Conservation (phyloP, 2,888 invertebrate genomes). For the Anthoptus insignis region DNA sequence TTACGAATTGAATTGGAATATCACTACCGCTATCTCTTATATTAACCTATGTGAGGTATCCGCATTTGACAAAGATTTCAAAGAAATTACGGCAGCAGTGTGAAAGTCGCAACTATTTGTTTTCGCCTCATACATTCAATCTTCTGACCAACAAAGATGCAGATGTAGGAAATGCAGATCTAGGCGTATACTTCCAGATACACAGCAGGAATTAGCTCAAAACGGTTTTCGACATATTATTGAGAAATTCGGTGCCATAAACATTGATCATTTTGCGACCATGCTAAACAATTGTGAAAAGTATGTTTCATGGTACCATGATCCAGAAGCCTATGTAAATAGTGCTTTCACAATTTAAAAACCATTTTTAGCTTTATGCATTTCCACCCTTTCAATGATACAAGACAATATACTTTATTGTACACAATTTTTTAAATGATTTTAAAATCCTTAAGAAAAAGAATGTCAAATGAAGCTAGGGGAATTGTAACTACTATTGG, state of each 20-base stretch:
- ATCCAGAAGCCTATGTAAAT: constrained; percentile 5
- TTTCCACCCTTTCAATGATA: constrained; percentile 49
- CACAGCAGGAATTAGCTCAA: constrained; percentile 33
- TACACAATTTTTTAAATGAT: no score
- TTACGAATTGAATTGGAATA: constrained; percentile 13
- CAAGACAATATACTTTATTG: no score
- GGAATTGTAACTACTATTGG: no score
- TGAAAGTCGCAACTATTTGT: constrained; percentile 27
- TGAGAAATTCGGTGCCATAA: neutral
- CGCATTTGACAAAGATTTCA: constrained; percentile 30
- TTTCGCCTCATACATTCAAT: constrained; percentile 38
- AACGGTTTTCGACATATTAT: constrained; percentile 13
- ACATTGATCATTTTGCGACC: constrained; percentile 8
- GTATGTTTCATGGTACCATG: constrained; percentile 14
- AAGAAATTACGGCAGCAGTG: constrained; percentile 42
- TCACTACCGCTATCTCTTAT: constrained; percentile 37
- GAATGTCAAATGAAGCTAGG: constrained; percentile 38
- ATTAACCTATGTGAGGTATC: constrained; percentile 42
- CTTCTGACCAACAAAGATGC: constrained; percentile 34
- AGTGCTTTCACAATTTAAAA: neutral
- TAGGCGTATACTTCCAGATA: constrained; percentile 32
- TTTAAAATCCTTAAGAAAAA: constrained; percentile 45
- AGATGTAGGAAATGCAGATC: constrained; percentile 39
- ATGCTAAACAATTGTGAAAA: constrained; percentile 3
- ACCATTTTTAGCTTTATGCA: constrained; percentile 44